Conservation (phyloP, 2,797 vertebrate species). For the Sus cebifrons region DNA sequence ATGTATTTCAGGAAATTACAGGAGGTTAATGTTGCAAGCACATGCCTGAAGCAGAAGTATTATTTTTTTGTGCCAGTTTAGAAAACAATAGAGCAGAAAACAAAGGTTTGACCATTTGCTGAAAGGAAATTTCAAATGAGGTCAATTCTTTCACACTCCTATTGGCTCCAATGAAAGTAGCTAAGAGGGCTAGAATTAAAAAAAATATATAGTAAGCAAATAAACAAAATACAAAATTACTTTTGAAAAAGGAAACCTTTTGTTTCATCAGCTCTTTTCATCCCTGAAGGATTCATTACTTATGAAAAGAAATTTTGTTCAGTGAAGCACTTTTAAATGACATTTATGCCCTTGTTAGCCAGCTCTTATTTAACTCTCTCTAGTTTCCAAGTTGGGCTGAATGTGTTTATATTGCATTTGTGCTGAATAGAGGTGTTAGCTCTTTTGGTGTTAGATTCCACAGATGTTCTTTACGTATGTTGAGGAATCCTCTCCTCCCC, state of each 20-base stretch:
- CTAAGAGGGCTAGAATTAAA: neutral
- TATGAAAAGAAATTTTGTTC: constrained; percentile 55
- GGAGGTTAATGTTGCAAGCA: constrained; percentile 17
- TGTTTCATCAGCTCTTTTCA: constrained; percentile 39
- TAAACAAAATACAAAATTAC: constrained; percentile 61
- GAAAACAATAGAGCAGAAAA: constrained; percentile 76
- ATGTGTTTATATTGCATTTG: neutral
- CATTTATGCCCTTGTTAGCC: constrained; percentile 21
- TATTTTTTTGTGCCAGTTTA: constrained; percentile 75
- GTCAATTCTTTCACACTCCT: constrained; percentile 76
- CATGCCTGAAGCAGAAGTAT: constrained; percentile 54
- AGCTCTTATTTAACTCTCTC: constrained; percentile 31
- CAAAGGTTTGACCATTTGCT: constrained; percentile 80
- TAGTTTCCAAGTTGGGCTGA: constrained; percentile 19
- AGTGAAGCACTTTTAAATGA: constrained; percentile 57
- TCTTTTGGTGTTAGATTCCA: neutral
- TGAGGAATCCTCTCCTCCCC: neutral
- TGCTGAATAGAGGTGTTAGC: neutral
- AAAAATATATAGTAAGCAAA: constrained; percentile 50
- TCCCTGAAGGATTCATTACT: constrained; percentile 26
- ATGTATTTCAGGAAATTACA: neutral
- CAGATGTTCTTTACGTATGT: neutral
- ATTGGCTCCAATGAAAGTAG: constrained; percentile 61
- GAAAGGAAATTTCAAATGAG: constrained; percentile 81
- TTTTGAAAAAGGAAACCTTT: constrained; percentile 54